Percentiles rank a stretch among this genome's conserved stretches.
These are phyloP conservation scores for Tetrapedia diversipes DNA, from an alignment of 2,888 invertebrate genomes.

Conservation along the genomic window DNA sequence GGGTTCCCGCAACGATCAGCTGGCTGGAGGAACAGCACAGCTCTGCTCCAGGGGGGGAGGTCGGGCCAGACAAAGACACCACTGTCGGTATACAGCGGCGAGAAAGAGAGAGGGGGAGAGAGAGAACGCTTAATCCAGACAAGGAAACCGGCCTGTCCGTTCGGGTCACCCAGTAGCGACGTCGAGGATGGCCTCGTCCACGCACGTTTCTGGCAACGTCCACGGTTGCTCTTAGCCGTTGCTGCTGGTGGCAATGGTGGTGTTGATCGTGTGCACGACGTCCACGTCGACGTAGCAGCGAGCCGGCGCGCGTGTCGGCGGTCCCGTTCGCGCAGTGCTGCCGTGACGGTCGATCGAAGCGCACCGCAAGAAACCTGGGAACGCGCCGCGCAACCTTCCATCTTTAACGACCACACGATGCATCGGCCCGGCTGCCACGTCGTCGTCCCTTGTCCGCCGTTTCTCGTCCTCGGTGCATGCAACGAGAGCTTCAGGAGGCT, in stretches of 20 bases:
- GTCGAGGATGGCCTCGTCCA: constrained; percentile 56
- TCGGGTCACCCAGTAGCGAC: constrained; percentile 44
- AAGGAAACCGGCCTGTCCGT: too few species aligned
- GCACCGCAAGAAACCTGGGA: constrained; percentile 55
- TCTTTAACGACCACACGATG: constrained; percentile 50
- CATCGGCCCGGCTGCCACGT: constrained; percentile 34
- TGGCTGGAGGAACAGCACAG: constrained; percentile 76
- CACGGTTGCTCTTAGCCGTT: constrained; percentile 13
- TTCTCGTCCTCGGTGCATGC: neutral
- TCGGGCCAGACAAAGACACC: neutral
- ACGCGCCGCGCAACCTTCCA: constrained; percentile 38
- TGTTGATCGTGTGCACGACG: constrained; percentile 28
- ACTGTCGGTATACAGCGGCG: too few species aligned
- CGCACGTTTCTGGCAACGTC: constrained; percentile 46
- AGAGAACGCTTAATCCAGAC: too few species aligned
- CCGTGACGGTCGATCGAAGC: constrained; percentile 67
- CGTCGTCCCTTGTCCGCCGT: constrained; percentile 23
- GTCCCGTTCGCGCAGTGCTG: constrained; percentile 60
- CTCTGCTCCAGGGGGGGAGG: neutral
- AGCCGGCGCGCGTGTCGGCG: constrained; percentile 28
- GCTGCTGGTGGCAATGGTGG: constrained; percentile 25
- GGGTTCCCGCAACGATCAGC: constrained; percentile 80
- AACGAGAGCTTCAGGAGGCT: constrained; percentile 19
- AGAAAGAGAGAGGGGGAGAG: neutral
- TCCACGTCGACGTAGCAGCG: constrained; percentile 22